A percentile compares a stretch with the other conserved stretches of the same genome.
These are phyloP conservation scores for Gallinago solitaria DNA, from an alignment of 2,797 vertebrate genomes.

Conservation along the genomic window DNA sequence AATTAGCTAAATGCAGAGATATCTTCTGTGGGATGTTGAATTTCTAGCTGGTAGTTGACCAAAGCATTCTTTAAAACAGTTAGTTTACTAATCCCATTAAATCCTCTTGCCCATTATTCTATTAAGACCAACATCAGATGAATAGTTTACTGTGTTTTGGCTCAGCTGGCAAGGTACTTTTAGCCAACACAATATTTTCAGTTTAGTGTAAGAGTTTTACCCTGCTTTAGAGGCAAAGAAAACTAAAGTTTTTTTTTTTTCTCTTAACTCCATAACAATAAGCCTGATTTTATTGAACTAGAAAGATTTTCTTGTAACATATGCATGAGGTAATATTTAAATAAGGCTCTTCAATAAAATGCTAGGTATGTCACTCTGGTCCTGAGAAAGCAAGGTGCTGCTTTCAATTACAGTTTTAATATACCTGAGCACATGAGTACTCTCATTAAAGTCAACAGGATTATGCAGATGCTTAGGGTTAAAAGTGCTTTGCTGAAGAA, in stretches of 20 bases:
- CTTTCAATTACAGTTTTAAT: conserved; percentile 47
- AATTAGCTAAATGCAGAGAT: conserved; percentile 17
- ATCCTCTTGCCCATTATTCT: conserved; percentile 23
- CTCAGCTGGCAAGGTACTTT: not conserved
- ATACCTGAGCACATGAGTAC: not conserved
- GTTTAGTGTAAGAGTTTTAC: not conserved
- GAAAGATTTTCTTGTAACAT: conserved; percentile 23
- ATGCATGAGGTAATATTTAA: conserved; percentile 51
- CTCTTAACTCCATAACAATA: not conserved
- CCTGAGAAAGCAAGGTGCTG: conserved; percentile 9
- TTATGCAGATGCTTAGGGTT: not conserved
- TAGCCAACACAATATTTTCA: not conserved
- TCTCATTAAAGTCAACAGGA: conserved; percentile 28
- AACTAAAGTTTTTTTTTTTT: not conserved
- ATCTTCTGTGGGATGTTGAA: not conserved
- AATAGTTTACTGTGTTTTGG: not conserved
- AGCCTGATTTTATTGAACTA: conserved; percentile 33
- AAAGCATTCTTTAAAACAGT: not conserved
- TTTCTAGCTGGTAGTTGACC: not conserved
- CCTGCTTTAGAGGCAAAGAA: not conserved
- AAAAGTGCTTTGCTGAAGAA: conserved; percentile 48
- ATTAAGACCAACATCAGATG: not conserved
- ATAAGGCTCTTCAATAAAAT: conserved; percentile 5
- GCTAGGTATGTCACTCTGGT: not conserved
- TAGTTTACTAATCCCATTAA: conserved; percentile 7